Evolutionary conservation across 2,113 vertebrate species (phyloP).

Genomic region (Lutjanus erythropterus): DNA sequence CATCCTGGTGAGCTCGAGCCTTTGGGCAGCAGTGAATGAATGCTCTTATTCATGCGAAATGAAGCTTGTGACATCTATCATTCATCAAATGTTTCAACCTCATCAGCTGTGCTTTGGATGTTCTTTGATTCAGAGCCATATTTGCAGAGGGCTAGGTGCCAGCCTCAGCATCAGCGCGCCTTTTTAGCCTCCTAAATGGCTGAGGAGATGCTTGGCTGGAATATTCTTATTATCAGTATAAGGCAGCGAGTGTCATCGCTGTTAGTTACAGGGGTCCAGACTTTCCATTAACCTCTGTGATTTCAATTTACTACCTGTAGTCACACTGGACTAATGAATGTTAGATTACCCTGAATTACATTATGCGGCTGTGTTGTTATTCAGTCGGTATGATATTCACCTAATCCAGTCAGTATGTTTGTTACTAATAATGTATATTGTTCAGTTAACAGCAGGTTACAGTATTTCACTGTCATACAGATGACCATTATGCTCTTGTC

Average conservation of each 20-base stretch:
- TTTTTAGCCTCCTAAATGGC: slow-evolving; percentile 54
- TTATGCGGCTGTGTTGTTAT: slow-evolving; percentile 61
- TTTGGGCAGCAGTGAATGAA: slow-evolving; percentile 34
- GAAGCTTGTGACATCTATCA: slow-evolving; percentile 52
- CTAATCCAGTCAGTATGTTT: slow-evolving; percentile 52
- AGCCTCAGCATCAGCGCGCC: slow-evolving; percentile 23
- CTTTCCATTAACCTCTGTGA: slow-evolving; percentile 81
- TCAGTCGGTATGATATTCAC: slow-evolving; percentile 43
- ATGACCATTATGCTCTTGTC: slow-evolving; percentile 57
- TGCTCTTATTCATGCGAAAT: slow-evolving; percentile 52
- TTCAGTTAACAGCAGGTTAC: slow-evolving; percentile 49
- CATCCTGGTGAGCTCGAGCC: slow-evolving; percentile 89
- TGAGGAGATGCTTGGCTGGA: slow-evolving; percentile 51
- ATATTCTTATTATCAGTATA: slow-evolving; percentile 63
- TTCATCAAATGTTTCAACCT: slow-evolving; percentile 67
- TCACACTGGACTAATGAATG: slow-evolving; percentile 73
- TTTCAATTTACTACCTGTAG: slow-evolving; percentile 79
- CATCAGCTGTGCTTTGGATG: slow-evolving; percentile 52
- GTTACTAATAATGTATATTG: slow-evolving; percentile 36
- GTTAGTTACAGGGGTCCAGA: slow-evolving; percentile 69
- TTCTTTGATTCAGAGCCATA: slow-evolving; percentile 46
- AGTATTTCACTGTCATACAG: slow-evolving; percentile 22
- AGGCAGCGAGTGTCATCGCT: slow-evolving; percentile 49
- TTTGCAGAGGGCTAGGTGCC: slow-evolving; percentile 49
- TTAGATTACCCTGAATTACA: slow-evolving; percentile 74